Evolutionary conservation across 2,797 vertebrate species (phyloP).

Genomic region (Gymnothorax javanicus): DNA sequence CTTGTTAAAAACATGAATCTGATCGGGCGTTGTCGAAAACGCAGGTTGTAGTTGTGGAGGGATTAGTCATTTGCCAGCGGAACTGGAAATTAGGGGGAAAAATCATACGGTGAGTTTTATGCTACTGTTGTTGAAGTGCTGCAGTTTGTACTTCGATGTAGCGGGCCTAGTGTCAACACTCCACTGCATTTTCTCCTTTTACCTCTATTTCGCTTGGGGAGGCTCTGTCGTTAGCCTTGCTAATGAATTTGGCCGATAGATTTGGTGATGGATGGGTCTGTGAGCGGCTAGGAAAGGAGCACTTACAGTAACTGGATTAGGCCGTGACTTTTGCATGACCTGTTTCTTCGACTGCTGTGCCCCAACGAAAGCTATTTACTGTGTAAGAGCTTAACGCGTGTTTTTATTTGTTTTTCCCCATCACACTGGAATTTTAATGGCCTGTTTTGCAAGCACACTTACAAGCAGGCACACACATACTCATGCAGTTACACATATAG

Average conservation of each 20-base stretch:
- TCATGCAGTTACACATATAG: background rate
- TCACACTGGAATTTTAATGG: conserved; percentile 4
- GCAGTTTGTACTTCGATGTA: background rate
- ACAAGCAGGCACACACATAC: background rate
- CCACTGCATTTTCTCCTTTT: background rate
- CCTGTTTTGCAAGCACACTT: background rate
- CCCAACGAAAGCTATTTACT: background rate
- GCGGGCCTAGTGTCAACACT: background rate
- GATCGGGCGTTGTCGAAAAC: no score
- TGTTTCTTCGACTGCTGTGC: conserved; percentile 33
- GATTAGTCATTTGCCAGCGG: no score
- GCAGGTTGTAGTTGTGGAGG: no score
- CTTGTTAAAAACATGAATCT: no score
- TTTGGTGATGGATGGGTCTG: background rate
- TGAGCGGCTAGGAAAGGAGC: background rate
- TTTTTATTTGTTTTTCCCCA: background rate
- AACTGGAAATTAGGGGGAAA: no score
- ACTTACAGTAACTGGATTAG: background rate
- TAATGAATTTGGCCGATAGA: background rate
- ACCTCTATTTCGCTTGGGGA: background rate
- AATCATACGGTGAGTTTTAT: no score
- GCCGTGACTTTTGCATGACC: conserved; percentile 9
- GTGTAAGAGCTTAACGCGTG: background rate
- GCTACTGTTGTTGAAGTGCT: no score
- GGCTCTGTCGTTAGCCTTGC: background rate